Evolutionary conservation across 2,888 invertebrate species (phyloP).

Genomic region (Octonoba sinensis): DNA sequence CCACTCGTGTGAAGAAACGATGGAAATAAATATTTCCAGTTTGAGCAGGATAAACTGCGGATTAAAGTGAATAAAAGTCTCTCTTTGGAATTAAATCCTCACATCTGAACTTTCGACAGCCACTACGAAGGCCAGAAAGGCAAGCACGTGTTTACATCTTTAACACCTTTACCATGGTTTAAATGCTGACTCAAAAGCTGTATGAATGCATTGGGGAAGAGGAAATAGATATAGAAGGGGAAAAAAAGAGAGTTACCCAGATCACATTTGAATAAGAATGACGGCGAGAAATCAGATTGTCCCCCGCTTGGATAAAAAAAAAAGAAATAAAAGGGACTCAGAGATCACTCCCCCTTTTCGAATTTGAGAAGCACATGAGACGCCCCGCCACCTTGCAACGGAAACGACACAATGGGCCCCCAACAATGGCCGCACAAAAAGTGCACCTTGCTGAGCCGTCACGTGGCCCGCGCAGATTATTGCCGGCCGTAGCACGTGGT

Average conservation of each 20-base stretch:
- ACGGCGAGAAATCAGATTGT: slow-evolving; percentile 44
- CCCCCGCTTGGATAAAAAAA: slow-evolving; percentile 2
- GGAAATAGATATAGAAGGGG: background rate
- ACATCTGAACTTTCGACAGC: too few relatives aligned
- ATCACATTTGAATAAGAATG: slow-evolving; percentile 55
- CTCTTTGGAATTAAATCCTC: too few relatives aligned
- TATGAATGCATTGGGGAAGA: too few relatives aligned
- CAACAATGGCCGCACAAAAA: slow-evolving; percentile 3
- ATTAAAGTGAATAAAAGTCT: too few relatives aligned
- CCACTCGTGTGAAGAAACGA: too few relatives aligned
- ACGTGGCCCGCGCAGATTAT: slow-evolving; percentile 52
- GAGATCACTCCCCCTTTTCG: slow-evolving; percentile 17
- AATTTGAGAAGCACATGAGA: slow-evolving; percentile 28
- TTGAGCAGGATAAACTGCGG: too few relatives aligned
- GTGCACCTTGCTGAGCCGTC: slow-evolving; percentile 36
- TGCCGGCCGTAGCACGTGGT: slow-evolving; percentile 42
- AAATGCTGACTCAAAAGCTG: slow-evolving; percentile 33
- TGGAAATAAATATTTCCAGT: too few relatives aligned
- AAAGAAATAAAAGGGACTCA: slow-evolving; percentile 4
- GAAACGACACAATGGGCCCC: slow-evolving; percentile 11
- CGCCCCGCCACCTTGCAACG: slow-evolving; percentile 33
- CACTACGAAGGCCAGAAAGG: slow-evolving; percentile 34
- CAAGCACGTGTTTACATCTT: slow-evolving; percentile 58
- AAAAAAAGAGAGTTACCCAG: slow-evolving; percentile 9
- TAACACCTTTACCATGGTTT: slow-evolving; percentile 12